These are phyloP conservation scores for Buathra laborator DNA, from an alignment of 2,888 invertebrate species.

Conservation along the genomic window DNA sequence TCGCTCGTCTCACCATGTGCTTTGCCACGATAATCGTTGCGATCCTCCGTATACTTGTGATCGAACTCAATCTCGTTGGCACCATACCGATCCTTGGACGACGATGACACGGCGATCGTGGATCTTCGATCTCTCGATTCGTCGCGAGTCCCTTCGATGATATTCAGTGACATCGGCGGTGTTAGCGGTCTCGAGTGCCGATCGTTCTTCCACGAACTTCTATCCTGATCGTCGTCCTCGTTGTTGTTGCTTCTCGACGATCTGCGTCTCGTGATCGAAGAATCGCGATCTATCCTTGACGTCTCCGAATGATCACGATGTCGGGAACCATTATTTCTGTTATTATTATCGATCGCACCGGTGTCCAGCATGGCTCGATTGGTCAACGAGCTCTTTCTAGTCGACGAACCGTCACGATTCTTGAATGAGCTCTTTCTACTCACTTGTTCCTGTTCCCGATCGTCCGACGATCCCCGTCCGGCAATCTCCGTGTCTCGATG, in stretches of 20 bases:
- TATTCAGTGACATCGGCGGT: constrained; percentile 73
- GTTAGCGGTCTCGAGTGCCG: constrained; percentile 80
- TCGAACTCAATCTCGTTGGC: constrained; percentile 69
- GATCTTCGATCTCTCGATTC: constrained; percentile 51
- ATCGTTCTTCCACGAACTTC: constrained; percentile 62
- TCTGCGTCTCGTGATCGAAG: constrained; percentile 35
- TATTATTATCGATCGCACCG: constrained; percentile 15
- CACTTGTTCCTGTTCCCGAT: constrained; percentile 66
- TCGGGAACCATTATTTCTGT: constrained; percentile 36
- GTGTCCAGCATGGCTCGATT: constrained; percentile 38
- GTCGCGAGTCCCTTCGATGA: constrained; percentile 52
- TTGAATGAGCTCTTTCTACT: constrained; percentile 57
- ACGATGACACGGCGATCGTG: constrained; percentile 37
- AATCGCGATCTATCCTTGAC: constrained; percentile 50
- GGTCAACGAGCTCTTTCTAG: constrained; percentile 65
- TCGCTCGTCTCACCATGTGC: not conserved
- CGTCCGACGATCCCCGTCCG: constrained; percentile 69
- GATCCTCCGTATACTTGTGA: constrained; percentile 75
- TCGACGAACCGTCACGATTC: constrained; percentile 63
- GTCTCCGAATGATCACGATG: constrained; percentile 50
- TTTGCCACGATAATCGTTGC: constrained; percentile 69
- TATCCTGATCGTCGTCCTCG: constrained; percentile 48
- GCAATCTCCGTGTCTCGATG: constrained; percentile 60
- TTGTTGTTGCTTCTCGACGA: constrained; percentile 54
- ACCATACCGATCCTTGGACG: constrained; percentile 50